Conservation (phyloP, 1,140 invertebrate genomes). For the Papilio helenus region DNA sequence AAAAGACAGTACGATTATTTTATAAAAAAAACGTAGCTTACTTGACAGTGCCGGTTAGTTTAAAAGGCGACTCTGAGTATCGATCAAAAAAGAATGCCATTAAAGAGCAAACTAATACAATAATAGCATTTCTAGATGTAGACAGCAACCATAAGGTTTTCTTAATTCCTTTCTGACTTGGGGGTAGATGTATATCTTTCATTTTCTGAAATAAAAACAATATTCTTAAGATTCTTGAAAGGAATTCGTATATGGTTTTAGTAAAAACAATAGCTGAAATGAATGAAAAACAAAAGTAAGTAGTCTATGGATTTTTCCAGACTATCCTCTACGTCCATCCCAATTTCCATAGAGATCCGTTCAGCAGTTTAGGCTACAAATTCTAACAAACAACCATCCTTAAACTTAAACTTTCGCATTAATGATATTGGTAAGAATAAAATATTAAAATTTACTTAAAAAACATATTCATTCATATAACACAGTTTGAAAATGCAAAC, state of each 20-base stretch:
- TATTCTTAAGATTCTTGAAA: background rate
- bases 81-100: conserved; percentile 83
- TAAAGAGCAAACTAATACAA: conserved; percentile 88
- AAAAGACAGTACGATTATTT: background rate
- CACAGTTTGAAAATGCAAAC: no score
- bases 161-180: conserved; percentile 81
- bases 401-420: no score
- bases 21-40: conserved; percentile 52
- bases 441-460: no score
- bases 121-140: conserved; percentile 91
- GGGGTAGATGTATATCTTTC: conserved; percentile 82
- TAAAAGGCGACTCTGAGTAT: conserved; percentile 69
- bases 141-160: conserved; percentile 89
- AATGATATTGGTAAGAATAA: no score
- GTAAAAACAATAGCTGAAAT: background rate
- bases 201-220: conserved; percentile 84
- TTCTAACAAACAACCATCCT: no score
- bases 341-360: no score
- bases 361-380: no score
- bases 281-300: no score
- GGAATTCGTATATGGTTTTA: background rate
- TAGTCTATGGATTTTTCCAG: no score
- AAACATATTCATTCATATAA: no score
- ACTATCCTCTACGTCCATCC: no score
- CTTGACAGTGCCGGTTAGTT: conserved; percentile 79